phyloP scores from a whole-genome alignment of 1,140 invertebrate species.

The Drosophila albomicans region DNA sequence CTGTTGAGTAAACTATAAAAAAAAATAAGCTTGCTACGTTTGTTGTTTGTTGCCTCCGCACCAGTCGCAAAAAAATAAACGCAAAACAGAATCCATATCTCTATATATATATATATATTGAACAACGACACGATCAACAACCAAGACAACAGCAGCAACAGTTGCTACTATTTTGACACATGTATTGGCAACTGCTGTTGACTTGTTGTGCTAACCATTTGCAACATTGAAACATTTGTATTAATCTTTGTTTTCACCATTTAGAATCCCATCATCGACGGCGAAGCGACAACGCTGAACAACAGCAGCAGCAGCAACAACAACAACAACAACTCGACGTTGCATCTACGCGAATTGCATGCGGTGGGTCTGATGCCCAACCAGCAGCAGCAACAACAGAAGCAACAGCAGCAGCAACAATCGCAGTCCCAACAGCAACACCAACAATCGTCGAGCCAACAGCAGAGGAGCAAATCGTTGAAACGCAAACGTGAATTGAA shows the following conservation, averaged over 20 bases:
- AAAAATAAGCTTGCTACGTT: constrained; percentile 7
- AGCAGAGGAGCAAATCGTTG: constrained; percentile 65
- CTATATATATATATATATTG: too few relatives aligned
- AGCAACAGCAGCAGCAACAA: constrained; percentile 31
- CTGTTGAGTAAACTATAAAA: too few relatives aligned
- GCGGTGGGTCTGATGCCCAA: constrained; percentile 83
- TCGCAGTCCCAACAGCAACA: constrained; percentile 26
- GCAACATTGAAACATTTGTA: too few relatives aligned
- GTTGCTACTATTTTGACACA: neutral
- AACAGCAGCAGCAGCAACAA: constrained; percentile 68
- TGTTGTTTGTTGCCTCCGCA: constrained; percentile 77
- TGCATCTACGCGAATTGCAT: constrained; percentile 79
- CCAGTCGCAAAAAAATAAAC: constrained; percentile 84
- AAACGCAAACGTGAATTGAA: constrained; percentile 82
- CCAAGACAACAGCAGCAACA: neutral
- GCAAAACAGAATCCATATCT: constrained; percentile 28
- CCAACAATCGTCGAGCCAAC: constrained; percentile 37
- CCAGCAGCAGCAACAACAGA: constrained; percentile 64
- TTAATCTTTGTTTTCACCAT: constrained; percentile 3
- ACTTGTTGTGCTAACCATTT: too few relatives aligned
- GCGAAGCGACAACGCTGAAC: constrained; percentile 77
- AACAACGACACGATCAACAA: neutral
- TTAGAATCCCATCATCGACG: constrained; percentile 77
- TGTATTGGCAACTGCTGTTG: too few relatives aligned
- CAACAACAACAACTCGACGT: constrained; percentile 64